A percentile compares a stretch with the other conserved stretches of the same genome.
phyloP scores from a whole-genome alignment of 2,888 invertebrate species.

The Disparrhopalites patrizii region DNA sequence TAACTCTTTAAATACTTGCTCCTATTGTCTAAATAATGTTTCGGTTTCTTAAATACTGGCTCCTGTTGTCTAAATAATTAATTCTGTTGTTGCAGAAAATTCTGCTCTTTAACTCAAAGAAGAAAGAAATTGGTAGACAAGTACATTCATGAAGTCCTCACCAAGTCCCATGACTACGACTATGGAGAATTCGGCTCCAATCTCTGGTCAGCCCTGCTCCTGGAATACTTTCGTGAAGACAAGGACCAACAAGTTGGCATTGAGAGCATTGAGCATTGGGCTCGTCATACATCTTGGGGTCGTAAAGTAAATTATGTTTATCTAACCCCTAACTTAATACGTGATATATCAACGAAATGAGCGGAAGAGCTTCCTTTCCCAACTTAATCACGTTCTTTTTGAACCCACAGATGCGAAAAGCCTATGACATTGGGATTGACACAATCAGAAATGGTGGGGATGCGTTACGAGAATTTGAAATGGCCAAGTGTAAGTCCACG shows the following conservation, averaged over 20 bases:
- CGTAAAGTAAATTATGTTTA: conserved; percentile 4
- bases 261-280: conserved; percentile 23
- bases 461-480: conserved; percentile 18
- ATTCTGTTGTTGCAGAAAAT: no score
- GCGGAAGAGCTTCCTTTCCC: no score
- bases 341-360: no score
- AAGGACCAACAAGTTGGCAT: conserved; percentile 20
- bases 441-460: conserved; percentile 14
- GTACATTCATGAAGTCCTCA: conserved; percentile 12
- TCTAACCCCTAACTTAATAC: no score
- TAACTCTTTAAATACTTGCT: no score
- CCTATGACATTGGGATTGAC: conserved; percentile 17
- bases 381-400: no score
- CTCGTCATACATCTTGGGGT: conserved; percentile 20
- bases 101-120: conserved; percentile 19
- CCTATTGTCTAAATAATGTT: no score
- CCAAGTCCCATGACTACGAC: conserved; percentile 25
- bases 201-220: conserved; percentile 19
- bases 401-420: conserved; percentile 8
- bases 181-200: conserved; percentile 25
- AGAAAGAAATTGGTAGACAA: conserved; percentile 20
- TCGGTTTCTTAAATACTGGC: no score
- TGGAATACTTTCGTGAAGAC: conserved; percentile 19
- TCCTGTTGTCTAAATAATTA: no score
- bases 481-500: conserved; percentile 10